These are phyloP conservation scores for Scolopax bukidnonensis DNA, from an alignment of 2,797 vertebrate species.

Conservation along the genomic window DNA sequence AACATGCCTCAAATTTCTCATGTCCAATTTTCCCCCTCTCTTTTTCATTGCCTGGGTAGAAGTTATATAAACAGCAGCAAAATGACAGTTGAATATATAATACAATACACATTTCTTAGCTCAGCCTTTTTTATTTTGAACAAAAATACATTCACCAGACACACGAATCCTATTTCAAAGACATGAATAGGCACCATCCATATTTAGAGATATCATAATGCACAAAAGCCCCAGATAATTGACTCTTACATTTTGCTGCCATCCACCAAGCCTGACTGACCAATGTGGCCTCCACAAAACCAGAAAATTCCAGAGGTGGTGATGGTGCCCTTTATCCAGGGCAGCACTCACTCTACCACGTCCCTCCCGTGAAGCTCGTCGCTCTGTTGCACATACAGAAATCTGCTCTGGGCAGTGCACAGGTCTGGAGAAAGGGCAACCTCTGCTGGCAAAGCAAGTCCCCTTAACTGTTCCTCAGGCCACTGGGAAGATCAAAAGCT, in stretches of 20 bases:
- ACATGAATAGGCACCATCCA: background rate
- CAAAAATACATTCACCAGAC: background rate
- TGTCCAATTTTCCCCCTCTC: background rate
- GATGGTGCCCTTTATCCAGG: background rate
- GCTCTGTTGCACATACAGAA: background rate
- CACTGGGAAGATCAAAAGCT: background rate
- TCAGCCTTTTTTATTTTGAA: background rate
- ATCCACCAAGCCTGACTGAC: background rate
- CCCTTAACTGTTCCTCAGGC: background rate
- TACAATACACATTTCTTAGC: background rate
- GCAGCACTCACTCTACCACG: background rate
- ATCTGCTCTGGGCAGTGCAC: rapidly evolving
- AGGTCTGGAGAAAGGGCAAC: background rate
- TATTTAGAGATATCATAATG: background rate
- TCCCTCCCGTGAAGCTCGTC: background rate
- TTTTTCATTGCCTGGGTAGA: background rate
- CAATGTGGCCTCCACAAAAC: background rate
- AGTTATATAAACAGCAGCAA: background rate
- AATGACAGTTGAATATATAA: background rate
- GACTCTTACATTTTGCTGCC: background rate
- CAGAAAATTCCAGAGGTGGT: background rate
- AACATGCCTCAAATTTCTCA: background rate
- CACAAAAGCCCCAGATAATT: background rate
- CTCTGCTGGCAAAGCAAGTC: background rate
- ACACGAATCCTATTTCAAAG: background rate